Evolutionary conservation across 2,797 vertebrate genomes (phyloP).

Genomic region (Danio albolineatus): DNA sequence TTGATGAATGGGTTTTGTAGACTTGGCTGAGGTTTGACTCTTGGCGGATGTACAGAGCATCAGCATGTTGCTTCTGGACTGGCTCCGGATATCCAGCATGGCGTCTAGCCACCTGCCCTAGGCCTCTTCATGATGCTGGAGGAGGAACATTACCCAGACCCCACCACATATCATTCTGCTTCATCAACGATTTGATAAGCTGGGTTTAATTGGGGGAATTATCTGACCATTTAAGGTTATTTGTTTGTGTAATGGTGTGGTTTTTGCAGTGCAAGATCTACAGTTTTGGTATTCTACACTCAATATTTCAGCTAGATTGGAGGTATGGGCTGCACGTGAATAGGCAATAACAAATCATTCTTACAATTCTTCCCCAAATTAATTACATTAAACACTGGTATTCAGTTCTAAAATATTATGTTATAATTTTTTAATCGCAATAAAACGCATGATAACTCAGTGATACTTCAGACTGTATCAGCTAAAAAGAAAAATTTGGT

Average conservation of each 20-base stretch:
- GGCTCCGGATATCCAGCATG: slow-evolving; percentile 58
- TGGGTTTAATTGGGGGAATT: slow-evolving; percentile 19
- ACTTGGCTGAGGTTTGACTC: slow-evolving; percentile 10
- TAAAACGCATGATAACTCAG: too few species aligned
- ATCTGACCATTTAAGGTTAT: slow-evolving; percentile 12
- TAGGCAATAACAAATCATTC: too few species aligned
- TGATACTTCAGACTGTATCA: too few species aligned
- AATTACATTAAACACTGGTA: too few species aligned
- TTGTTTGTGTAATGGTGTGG: background rate
- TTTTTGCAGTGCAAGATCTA: background rate
- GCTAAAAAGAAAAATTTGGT: too few species aligned
- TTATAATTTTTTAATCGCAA: too few species aligned
- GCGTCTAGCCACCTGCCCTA: slow-evolving; percentile 57
- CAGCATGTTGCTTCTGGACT: slow-evolving; percentile 53
- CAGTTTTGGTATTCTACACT: background rate
- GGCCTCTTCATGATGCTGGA: slow-evolving; percentile 43
- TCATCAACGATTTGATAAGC: background rate
- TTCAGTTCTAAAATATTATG: too few species aligned
- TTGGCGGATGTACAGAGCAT: slow-evolving; percentile 27
- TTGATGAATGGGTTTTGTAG: slow-evolving; percentile 27
- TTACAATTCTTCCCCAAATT: too few species aligned
- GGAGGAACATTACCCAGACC: slow-evolving; percentile 27
- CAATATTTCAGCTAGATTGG: background rate
- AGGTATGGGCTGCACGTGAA: too few species aligned
- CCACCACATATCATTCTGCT: background rate